Base-by-base conservation (phyloP, 2,113 vertebrate genomes). In the Mirounga angustirostris region DNA sequence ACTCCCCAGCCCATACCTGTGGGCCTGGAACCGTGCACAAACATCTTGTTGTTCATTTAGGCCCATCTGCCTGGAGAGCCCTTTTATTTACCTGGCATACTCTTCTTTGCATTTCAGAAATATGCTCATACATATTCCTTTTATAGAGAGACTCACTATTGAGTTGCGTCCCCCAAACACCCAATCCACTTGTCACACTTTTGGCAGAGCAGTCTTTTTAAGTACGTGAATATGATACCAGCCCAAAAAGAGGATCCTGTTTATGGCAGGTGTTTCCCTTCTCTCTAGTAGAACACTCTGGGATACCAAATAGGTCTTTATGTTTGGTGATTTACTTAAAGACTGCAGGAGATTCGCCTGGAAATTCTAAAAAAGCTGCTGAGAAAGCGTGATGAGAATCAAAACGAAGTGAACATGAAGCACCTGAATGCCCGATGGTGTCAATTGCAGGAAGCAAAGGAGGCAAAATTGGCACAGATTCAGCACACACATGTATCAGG, bases 321-420 rank as follows among this genome's bases (percentile, higher is more conserved):
- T 76, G 91, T 86, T 92, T 89, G 74, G 50, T 91, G 4, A 91
- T 96, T 87, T 98, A 71, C 43, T 96, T 97, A 82, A 97, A 99
- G 99, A 97, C 95, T 99, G 94, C 99, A 99, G 98, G 99, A 99
- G 46, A 89, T 98, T 58, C 99, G 98, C 13, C 97, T 99, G 52
- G 98, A 98, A 92, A 97, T 99, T 94, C 98, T 99, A 67, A 99
- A 97, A 96, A 98, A 98, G 61, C 97, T 99, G 67, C 95, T 99
- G 97, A 96, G 0, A 95, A 98, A 98, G 89, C 98, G 98, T 82
- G 98, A 99, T 6, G 92, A 98, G 86, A 98, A 98, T 76, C 99
- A 98, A 97, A 98, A 98, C 8, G 95, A 99, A 61, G 6, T 98
- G 94, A 97, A 98, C 78, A 95, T 58, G 22, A 97, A 97, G 46